These are phyloP conservation scores for Aurelia aurita complex sp. Pacific DNA, from an alignment of 30 jellyfish, hydroid and myxozoan genomes.

Conservation along the genomic window DNA sequence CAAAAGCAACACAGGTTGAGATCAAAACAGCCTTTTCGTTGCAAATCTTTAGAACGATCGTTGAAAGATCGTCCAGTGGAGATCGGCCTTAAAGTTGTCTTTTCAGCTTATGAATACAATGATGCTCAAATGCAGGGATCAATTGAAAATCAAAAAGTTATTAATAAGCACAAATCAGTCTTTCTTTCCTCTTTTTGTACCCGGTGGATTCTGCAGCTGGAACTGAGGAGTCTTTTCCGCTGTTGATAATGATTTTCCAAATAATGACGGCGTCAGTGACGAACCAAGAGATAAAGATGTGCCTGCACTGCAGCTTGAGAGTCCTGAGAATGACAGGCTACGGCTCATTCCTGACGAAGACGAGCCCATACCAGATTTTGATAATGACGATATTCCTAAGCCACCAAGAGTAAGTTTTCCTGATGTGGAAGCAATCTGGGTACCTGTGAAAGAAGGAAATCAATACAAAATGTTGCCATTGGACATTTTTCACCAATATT, in stretches of 20 bases:
- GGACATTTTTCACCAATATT: too few species aligned
- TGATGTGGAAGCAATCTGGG: neutral
- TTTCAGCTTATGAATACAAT: neutral
- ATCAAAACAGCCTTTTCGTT: too few species aligned
- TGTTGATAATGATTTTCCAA: slow-evolving; percentile 51
- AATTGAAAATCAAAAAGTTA: neutral
- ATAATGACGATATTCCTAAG: slow-evolving; percentile 9
- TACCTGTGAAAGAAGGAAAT: slow-evolving; percentile 12
- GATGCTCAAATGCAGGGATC: neutral
- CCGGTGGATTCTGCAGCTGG: slow-evolving; percentile 84
- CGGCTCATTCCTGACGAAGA: slow-evolving; percentile 41
- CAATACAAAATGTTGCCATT: too few species aligned
- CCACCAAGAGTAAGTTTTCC: slow-evolving; percentile 21
- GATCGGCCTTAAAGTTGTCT: too few species aligned
- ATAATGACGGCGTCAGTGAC: slow-evolving; percentile 26
- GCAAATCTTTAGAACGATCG: too few species aligned
- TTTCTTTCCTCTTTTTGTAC: slow-evolving; percentile 77
- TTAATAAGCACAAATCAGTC: slow-evolving; percentile 5
- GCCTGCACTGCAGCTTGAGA: slow-evolving; percentile 46
- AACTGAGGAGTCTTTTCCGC: slow-evolving; percentile 55
- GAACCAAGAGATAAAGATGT: slow-evolving; percentile 55
- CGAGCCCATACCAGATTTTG: slow-evolving; percentile 14
- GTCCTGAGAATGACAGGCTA: slow-evolving; percentile 55
- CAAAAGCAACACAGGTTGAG: too few species aligned
- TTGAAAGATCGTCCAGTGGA: too few species aligned